Evolutionary conservation across 92 coral and sea anemone species (phyloP), one percentile per base, ranked within the genome.

Genomic region (Meandrina meandrites): DNA sequence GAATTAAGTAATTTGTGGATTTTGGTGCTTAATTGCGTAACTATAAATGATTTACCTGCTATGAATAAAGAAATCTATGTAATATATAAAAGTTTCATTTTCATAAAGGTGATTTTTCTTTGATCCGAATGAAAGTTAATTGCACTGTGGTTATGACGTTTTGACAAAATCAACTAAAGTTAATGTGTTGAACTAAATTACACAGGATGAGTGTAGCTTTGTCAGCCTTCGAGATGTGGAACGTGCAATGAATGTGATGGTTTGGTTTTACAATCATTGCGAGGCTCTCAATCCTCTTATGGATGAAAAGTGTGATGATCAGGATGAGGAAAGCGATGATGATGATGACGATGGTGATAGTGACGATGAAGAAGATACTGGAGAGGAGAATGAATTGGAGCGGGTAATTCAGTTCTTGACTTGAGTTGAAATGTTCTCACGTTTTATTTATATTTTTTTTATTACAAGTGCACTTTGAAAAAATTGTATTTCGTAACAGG

Each of bases 151-250:
- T 15, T 54, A 17, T 54, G 19, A 6, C 22, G 6, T 8, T 17
- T 15, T 54, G 8, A 54, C 60, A 13, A 18, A 54, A 54, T 27
- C 37, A 8, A 12, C 40, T 28, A 7, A 68, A 48, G 53, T 48
- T 48, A 4, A 4, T 48, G 6, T 6, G 6, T 40, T 40, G 45
- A 40, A 40, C 45, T 40, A 40, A 40, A 8, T 40, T 85, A 16
- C 12, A 34, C 85, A 96, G 98, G 92, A 96, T 64, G 98, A 96
- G 67, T 95, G 97, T 75, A 95, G 98, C 86, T 95, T 95, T 69
- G 98, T 95, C 64, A 95, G 98, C 58, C 91, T 95, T 82, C 98
- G 98, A 70, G 98, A 95, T 72, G 98, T 95, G 8, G 98, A 95
- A 75, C 95, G 98, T 28, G 93, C 98, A 30, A 94, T 95, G 98